Evolutionary conservation across 2,888 invertebrate species (phyloP), one percentile per base, ranked within the genome.

Genomic region (Ennomos quercinarius): DNA sequence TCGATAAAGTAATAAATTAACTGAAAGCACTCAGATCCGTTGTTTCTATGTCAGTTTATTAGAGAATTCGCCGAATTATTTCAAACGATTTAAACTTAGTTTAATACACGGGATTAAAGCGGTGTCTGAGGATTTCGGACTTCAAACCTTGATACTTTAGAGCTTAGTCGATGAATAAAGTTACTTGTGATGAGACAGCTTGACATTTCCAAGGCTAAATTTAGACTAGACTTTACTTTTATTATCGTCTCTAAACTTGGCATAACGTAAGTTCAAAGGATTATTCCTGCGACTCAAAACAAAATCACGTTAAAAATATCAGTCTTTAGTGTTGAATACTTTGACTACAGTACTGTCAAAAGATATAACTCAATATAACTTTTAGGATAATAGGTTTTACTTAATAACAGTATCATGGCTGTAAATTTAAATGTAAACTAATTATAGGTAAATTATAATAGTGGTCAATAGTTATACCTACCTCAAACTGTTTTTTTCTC

Each of bases 71-170:
- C 45, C 46, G 50, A 46, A 61, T 50, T 46, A 50, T 57, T 57
- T 57, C 35, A 34, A 54, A 50, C 53, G 47, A 44, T 57, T 57
- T 53, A 53, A 61, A 61, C 53, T 59, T 59, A 57, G 48, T 61
- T 61, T 57, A 50, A 50, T 53, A 57, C 44, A 49, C 41, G 12
- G 49, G 44, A 49, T 57, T 53, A 53, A 53, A 53, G 53, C 48
- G 45, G 36, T 52, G 51, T 56, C 55, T 52, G 44, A 38, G 51
- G 51, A 56, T 61, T 61, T 51, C 12, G 51, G 50, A 53, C 48
- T 45, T 50, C 41, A 49, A 27, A 58, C 52, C 45, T 54, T 54
- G 49, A 59, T 59, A 49, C 42, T 50, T 27, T 53, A 42, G 45
- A 36, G 37, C 48, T 52, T 51, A 47, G 43, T 48, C 47, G 40